Percentiles rank a stretch among this genome's conserved stretches.
These are phyloP conservation scores for Botia almorhae DNA, from an alignment of 2,797 vertebrate genomes.

Conservation along the genomic window DNA sequence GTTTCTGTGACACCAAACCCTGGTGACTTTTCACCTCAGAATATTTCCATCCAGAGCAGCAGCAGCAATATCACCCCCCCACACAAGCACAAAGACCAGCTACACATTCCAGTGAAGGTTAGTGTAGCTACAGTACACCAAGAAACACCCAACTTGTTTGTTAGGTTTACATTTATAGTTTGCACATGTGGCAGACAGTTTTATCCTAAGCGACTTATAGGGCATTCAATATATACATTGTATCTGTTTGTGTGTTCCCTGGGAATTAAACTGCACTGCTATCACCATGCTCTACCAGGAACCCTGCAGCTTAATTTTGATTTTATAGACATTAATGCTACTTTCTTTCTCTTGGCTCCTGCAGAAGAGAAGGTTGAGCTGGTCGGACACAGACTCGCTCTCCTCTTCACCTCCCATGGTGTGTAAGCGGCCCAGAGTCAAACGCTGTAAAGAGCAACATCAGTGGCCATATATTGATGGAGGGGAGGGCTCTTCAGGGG, in stretches of 20 bases:
- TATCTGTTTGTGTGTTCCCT: background rate
- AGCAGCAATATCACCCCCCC: constrained; percentile 62
- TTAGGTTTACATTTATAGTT: no score
- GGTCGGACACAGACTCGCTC: constrained; percentile 74
- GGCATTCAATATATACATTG: background rate
- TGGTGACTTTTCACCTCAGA: constrained; percentile 33
- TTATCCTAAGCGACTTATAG: no score
- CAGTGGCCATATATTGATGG: constrained; percentile 39
- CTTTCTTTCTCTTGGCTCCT: constrained; percentile 26
- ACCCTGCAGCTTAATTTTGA: background rate
- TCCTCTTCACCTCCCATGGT: constrained; percentile 64
- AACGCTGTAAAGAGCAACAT: constrained; percentile 53
- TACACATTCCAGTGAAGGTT: constrained; percentile 75
- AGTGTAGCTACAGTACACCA: constrained; percentile 40
- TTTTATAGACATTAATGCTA: background rate
- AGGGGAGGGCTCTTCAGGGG: background rate
- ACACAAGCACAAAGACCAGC: constrained; percentile 74
- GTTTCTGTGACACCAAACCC: constrained; percentile 56
- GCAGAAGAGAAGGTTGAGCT: constrained; percentile 80
- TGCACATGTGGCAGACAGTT: no score
- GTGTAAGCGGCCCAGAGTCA: constrained; percentile 63
- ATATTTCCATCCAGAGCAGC: constrained; percentile 53
- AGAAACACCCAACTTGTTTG: background rate
- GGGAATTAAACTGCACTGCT: background rate
- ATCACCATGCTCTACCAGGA: background rate